Base-by-base conservation (phyloP, 2,888 invertebrate species). In the Microctonus aethiopoides region DNA sequence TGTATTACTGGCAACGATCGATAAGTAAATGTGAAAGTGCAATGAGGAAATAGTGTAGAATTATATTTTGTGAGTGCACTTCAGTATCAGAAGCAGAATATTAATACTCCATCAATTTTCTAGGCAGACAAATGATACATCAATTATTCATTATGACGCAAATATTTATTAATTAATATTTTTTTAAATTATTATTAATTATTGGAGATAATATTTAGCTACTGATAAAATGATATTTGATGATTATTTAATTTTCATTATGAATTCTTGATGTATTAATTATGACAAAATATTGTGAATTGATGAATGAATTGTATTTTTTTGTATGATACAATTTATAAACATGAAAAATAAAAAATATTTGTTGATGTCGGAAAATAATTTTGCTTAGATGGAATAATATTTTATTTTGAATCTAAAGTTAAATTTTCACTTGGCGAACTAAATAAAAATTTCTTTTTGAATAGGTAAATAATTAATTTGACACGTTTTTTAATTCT, bases 1-100 rank as follows among this genome's bases (percentile, higher is more conserved):
- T 16, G 16, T 29, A 34, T 16, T 57, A 57, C 57, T 20, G 13
- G n/a, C 13, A 32, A 2, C 32, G 29, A 57, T 57, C 34, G 20
- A 57, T 34, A 57, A 57, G 32, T 57, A 13, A 34, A 32, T 34
- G n/a, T 46, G 26, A 57, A 34, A 34, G 57, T n/a, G 32, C n/a
- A 57, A 29, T 57, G 57, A 11, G 10, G 32, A 20, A 57, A 34
- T 32, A 29, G 26, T 26, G 2, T 13, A 24, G 6, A 54, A 24
- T 24, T 24, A 54, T 54, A 16, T 16, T 16, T 9, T 16, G 46
- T 46, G 6, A 16, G n/a, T 7, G 0, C 2, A 46, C 16, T 16
- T 0, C 7, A 46, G 16, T 16, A 46, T 6, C 20, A 20, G 16
- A 0, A 2, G 20, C 20, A 1, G 16, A 16, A n/a, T 20, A n/a